Base-by-base conservation (phyloP, 2,113 vertebrate species). In the Motacilla alba region DNA sequence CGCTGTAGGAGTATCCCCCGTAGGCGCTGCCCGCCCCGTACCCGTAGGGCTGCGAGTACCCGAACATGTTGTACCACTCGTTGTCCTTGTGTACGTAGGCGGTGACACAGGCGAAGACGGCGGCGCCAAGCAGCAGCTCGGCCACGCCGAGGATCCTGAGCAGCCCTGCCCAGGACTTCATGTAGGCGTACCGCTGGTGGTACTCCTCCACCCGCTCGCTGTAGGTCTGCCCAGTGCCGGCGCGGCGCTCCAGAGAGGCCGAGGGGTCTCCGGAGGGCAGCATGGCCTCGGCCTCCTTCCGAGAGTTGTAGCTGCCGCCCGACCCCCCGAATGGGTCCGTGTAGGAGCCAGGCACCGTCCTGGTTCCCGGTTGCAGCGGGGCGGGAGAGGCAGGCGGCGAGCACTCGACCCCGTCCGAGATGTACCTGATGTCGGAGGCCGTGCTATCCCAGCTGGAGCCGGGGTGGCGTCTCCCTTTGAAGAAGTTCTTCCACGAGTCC, bases 81-180 rank as follows among this genome's bases (percentile, higher is more conserved):
- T 98, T 99, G 96, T 99, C 99, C 96, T 99, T 99, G 96, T 99
- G 99, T 35, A 99, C 97, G 7, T 99, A 99, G 5, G 99, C 99
- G 0, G 99, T 99, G 92, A 99, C 98, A 27, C 99, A 99, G n/a
- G 99, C 99, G 18, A 99, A 99, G 59, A 99, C 98, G 1, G 97
- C 99, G 0, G 98, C 99, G 2, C 99, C 99, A 70, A 99, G 95
- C 27, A 99, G 98, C 92, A 99, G 98, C 95, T 99, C 95, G 2
- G 97, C 98, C 19, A 98, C 98, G 2, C 98, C 97, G 89, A 99
- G 98, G 56, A 99, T 98, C 41, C 99, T 95, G 63, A 99, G 98
- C 83, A 99, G 98, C 20, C 99, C 99, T 1, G 99, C 98, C 99
- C 99, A 99, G 4, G 99, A 99, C 98, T 99, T 99, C 99, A 99